Evolutionary conservation across 2,888 invertebrate genomes (phyloP).

Genomic region (Rapana venosa): DNA sequence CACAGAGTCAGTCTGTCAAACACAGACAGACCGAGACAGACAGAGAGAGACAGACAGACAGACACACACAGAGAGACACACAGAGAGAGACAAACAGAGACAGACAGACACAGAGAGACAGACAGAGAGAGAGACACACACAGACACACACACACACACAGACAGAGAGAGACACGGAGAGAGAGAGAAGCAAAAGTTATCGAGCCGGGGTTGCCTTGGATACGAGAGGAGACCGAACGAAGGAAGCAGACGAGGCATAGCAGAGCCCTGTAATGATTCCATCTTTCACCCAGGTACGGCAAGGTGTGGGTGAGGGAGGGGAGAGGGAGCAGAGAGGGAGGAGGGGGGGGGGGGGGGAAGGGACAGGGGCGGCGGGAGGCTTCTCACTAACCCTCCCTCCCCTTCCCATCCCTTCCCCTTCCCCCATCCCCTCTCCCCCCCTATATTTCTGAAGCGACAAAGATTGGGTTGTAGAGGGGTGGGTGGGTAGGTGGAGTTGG

Average conservation of each 20-base stretch:
- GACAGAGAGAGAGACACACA: background rate
- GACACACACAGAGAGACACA: background rate
- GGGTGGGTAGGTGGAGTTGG: too few species aligned
- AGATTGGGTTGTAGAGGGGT: too few species aligned
- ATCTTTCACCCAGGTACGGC: conserved; percentile 6
- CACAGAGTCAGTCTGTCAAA: background rate
- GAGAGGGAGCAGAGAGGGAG: too few species aligned
- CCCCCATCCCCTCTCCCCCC: background rate
- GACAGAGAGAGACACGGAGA: background rate
- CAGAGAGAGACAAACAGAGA: background rate
- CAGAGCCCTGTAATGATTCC: background rate
- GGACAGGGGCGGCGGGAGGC: too few species aligned
- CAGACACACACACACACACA: background rate
- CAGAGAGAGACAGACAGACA: background rate
- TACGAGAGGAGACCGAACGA: conserved; percentile 5
- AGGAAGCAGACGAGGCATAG: background rate
- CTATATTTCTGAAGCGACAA: background rate
- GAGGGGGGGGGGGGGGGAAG: too few species aligned
- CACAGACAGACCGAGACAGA: background rate
- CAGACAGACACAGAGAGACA: background rate
- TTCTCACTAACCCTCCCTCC: too few species aligned
- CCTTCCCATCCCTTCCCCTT: background rate
- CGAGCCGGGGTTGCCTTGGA: conserved; percentile 15
- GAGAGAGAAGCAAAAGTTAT: background rate
- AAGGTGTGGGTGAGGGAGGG: background rate